A percentile compares a stretch with the other conserved stretches of the same genome.
These are phyloP conservation scores for Intellagama lesueurii DNA, from an alignment of 2,797 vertebrate genomes.

Conservation along the genomic window DNA sequence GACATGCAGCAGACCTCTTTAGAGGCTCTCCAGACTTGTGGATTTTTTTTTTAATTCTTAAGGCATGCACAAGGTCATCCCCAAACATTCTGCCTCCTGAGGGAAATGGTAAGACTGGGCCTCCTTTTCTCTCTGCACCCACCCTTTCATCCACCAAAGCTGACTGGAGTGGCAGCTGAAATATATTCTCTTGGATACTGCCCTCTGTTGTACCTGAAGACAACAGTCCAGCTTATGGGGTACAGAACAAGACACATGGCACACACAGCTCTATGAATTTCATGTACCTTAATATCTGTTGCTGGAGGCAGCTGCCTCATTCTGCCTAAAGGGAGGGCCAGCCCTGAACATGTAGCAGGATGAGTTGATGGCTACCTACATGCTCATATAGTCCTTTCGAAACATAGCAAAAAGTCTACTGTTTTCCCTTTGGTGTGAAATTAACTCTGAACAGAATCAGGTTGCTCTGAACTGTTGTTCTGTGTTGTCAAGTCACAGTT, in stretches of 20 bases:
- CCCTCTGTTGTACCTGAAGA: not conserved
- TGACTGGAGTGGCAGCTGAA: not conserved
- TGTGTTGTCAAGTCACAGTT: too few species aligned
- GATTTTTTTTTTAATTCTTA: not conserved
- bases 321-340: not conserved
- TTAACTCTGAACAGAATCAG: not conserved
- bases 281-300: too few species aligned
- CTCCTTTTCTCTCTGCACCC: not conserved
- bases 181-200: not conserved
- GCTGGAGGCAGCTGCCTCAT: not conserved
- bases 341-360: not conserved
- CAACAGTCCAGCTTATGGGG: not conserved
- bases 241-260: too few species aligned
- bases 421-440: not conserved
- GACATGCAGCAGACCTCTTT: not conserved
- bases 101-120: not conserved
- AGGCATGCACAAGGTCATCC: not conserved
- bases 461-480: too few species aligned
- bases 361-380: too few species aligned
- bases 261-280: too few species aligned
- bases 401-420: too few species aligned
- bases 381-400: not conserved
- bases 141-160: not conserved
- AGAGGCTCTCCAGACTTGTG: not conserved
- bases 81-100: not conserved